Evolutionary conservation across 2,888 invertebrate genomes (phyloP).

Genomic region (Idaea dimidiata): DNA sequence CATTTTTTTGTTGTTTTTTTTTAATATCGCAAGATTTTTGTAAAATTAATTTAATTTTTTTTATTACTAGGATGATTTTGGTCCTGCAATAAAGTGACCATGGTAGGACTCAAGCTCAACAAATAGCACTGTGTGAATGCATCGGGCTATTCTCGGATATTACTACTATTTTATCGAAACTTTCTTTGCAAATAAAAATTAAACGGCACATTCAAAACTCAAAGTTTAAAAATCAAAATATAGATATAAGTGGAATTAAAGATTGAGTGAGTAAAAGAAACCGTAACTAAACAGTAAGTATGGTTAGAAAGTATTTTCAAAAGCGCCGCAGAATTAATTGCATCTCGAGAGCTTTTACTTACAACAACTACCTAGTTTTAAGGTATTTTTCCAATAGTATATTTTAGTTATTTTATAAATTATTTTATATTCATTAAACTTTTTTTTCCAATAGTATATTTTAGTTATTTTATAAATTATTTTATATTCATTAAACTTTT

Average conservation of each 20-base stretch:
- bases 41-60: too few relatives aligned
- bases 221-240: background rate
- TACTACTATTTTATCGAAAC: background rate
- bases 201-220: background rate
- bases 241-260: background rate
- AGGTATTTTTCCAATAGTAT: background rate
- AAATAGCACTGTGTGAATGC: too few relatives aligned
- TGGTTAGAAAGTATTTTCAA: slow-evolving; percentile 3
- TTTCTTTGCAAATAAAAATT: background rate
- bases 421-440: too few relatives aligned
- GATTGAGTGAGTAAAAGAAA: background rate
- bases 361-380: background rate
- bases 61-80: too few relatives aligned
- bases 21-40: too few relatives aligned
- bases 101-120: too few relatives aligned
- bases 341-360: background rate
- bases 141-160: background rate
- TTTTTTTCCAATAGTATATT: background rate
- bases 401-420: background rate
- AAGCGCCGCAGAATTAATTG: slow-evolving; percentile 1
- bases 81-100: too few relatives aligned
- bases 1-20: too few relatives aligned
- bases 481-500: too few relatives aligned
- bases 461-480: background rate
- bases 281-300: background rate